Percentiles rank a stretch among this genome's conserved stretches.
Evolutionary conservation across 2,888 invertebrate genomes (phyloP).

Genomic region (Hypomecis atomaria): DNA sequence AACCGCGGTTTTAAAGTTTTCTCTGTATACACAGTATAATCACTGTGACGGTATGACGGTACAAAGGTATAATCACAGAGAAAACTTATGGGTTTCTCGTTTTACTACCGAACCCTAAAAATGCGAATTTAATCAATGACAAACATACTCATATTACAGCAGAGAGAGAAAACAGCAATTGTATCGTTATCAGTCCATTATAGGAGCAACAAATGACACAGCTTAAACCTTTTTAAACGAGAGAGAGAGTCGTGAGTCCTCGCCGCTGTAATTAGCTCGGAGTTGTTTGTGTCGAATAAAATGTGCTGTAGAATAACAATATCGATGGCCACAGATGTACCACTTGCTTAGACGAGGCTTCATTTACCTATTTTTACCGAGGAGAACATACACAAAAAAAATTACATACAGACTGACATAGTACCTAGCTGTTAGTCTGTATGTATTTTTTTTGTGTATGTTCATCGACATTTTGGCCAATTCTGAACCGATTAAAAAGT

Average conservation of each 20-base stretch:
- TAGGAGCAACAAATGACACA: constrained; percentile 74
- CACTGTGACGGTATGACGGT: too few species aligned
- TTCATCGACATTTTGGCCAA: too few species aligned
- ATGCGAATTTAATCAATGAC: constrained; percentile 35
- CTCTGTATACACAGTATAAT: too few species aligned
- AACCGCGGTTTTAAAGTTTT: too few species aligned
- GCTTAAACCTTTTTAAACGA: constrained; percentile 80
- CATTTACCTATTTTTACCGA: not conserved
- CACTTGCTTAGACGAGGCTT: not conserved
- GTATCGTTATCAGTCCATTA: constrained; percentile 81
- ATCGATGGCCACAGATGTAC: constrained; percentile 41
- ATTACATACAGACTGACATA: too few species aligned
- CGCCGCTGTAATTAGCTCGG: constrained; percentile 73
- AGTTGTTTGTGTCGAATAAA: constrained; percentile 66
- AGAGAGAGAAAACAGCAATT: constrained; percentile 59
- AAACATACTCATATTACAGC: constrained; percentile 32
- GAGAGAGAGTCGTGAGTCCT: constrained; percentile 77
- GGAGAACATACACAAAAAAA: too few species aligned
- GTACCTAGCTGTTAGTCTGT: too few species aligned
- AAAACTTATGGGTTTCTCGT: too few species aligned
- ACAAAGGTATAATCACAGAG: too few species aligned
- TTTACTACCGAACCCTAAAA: too few species aligned
- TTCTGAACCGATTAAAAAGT: too few species aligned
- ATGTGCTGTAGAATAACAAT: constrained; percentile 48
- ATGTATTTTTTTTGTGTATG: too few species aligned